Evolutionary conservation across 2,888 invertebrate species (phyloP).

Genomic region (Isoperla grammatica): DNA sequence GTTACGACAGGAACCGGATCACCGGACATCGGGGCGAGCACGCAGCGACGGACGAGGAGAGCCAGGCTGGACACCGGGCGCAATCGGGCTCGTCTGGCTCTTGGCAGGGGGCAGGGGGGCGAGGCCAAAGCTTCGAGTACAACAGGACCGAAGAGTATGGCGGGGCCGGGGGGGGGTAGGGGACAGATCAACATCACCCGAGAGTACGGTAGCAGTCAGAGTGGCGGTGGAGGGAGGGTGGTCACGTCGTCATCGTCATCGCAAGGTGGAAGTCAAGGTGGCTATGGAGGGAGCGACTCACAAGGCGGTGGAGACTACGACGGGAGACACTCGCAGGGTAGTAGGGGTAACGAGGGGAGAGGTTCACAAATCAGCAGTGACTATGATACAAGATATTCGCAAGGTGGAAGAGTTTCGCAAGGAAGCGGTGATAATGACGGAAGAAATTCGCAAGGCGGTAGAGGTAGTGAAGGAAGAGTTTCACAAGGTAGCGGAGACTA

Average conservation of each 20-base stretch:
- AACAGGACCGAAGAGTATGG: conserved; percentile 9
- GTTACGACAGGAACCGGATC: conserved; percentile 39
- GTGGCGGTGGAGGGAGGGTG: no score
- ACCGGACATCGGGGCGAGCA: conserved; percentile 30
- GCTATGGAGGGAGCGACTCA: neutral
- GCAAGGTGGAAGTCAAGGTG: no score
- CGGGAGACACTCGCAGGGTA: neutral
- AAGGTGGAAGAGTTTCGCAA: neutral
- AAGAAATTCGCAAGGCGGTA: conserved; percentile 2
- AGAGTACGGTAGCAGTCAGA: no score
- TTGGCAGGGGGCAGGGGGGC: no score
- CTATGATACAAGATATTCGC: neutral
- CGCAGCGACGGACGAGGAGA: conserved; percentile 33
- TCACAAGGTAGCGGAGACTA: no score
- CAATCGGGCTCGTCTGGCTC: no score
- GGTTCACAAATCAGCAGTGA: neutral
- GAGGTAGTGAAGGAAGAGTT: no score
- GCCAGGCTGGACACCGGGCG: conserved; percentile 10
- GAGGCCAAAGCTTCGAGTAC: no score
- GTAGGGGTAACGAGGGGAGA: conserved; percentile 16
- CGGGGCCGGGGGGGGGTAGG: conserved; percentile 18
- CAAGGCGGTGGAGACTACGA: no score
- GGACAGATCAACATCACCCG: no score
- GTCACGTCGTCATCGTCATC: no score
- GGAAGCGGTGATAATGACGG: conserved; percentile 10